These are phyloP conservation scores for Azemiops feae DNA, from an alignment of 2,113 vertebrate genomes.

Conservation along the genomic window DNA sequence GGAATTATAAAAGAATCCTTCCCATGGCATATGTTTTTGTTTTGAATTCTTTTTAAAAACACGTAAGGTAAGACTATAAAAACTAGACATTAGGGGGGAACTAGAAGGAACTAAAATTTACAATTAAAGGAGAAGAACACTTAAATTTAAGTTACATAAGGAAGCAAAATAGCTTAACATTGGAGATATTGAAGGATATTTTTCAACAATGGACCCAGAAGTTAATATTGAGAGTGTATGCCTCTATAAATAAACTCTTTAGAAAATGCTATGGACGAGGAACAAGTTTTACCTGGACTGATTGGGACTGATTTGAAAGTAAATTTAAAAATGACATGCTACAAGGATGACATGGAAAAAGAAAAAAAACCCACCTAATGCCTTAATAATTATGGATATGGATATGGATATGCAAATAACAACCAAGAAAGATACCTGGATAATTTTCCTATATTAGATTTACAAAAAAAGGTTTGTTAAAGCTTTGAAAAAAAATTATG, in stretches of 20 bases:
- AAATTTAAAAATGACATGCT: not conserved
- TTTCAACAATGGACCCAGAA: not conserved
- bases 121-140: not conserved
- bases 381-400: not conserved
- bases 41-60: not conserved
- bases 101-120: not conserved
- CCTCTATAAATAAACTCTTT: not conserved
- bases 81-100: not conserved
- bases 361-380: not conserved
- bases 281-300: not conserved
- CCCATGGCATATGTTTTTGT: not conserved
- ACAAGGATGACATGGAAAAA: not conserved
- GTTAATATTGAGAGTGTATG: not conserved
- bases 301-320: not conserved
- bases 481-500: not conserved
- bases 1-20: not conserved
- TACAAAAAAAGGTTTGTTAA: not conserved
- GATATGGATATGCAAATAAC: not conserved
- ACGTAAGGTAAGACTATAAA: not conserved
- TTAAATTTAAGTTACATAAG: not conserved
- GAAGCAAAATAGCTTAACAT: not conserved
- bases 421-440: not conserved
- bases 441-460: not conserved
- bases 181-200: not conserved
- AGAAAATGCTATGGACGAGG: not conserved